Base-by-base conservation (phyloP, 30 jellyfish, hydroid and myxozoan genomes). In the Sanderia malayensis region DNA sequence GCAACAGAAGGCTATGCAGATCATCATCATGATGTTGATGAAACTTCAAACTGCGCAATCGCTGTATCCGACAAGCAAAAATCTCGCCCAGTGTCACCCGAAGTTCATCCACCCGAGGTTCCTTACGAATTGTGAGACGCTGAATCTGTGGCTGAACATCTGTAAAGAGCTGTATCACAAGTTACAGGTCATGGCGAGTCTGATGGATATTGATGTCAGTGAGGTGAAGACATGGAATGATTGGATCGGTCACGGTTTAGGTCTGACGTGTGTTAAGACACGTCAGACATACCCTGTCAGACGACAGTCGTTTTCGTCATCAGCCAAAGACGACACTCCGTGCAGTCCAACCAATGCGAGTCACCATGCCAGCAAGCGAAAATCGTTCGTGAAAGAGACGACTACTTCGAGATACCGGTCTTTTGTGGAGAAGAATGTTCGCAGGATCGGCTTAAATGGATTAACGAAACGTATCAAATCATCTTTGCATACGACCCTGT, bases 331-430 rank as follows among this genome's bases (percentile, higher is more conserved):
- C 47, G 80, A 71, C 25, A 33, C 30, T 2, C 49, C 76, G 3
- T 18, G 66, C 32, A 30, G 61, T 15, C 69, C 46, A 2, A 71
- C 86, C 2, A 45, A 45, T 31, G 30, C 66, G 44, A 22, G 18
- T 10, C 70, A 37, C 7, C 94, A 62, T 19, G 21, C 61, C 18
- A 77, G 76, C 24, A 64, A 66, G 24, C 41, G 88, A 32, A 52
- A 75, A 25, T 72, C 96, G 3, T 80, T 63, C 10, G 20, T 76
- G 28, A 79, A 71, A 60, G 85, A 75, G 53, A 83, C 98, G 34
- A 76, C 88, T 32, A 90, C 98, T 45, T 90, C 98, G 21, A 64
- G 98, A 46, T 90, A 83, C 67, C 80, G 98, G 46, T 34, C 84
- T 47, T 90, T 90, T 83, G 98, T 90, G 29, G 98, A 90, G 71